These are phyloP conservation scores for Loripinus fragilis DNA, from an alignment of 2,888 invertebrate genomes.

Conservation along the genomic window DNA sequence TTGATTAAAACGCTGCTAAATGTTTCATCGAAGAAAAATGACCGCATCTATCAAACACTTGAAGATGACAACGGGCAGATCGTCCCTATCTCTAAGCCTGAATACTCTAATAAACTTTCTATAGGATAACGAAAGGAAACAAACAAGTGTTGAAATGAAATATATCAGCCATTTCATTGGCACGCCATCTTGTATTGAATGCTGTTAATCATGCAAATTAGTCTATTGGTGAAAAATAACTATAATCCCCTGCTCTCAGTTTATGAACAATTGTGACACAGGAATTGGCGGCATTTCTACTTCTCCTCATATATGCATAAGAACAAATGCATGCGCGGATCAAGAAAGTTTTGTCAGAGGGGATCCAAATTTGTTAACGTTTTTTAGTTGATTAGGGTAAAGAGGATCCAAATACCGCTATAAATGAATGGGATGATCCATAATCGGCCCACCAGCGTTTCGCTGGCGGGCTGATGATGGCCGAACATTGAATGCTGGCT, in stretches of 20 bases:
- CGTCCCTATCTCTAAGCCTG: slow-evolving; percentile 6
- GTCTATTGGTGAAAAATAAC: slow-evolving; percentile 10
- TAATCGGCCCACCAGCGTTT: too few species aligned
- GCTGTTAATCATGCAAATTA: slow-evolving; percentile 18
- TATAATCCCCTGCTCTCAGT: not conserved
- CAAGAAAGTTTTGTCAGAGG: too few species aligned
- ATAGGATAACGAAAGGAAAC: slow-evolving; percentile 5
- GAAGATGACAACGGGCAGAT: slow-evolving; percentile 6
- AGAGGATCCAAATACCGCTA: too few species aligned
- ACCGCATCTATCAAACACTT: slow-evolving; percentile 10
- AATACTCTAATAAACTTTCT: slow-evolving; percentile 10
- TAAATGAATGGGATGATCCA: too few species aligned
- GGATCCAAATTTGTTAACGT: too few species aligned
- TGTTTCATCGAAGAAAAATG: slow-evolving; percentile 7
- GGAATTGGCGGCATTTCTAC: too few species aligned
- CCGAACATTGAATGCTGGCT: too few species aligned
- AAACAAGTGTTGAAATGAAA: slow-evolving; percentile 17
- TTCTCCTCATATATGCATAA: too few species aligned
- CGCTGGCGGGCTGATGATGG: too few species aligned
- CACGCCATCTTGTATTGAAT: not conserved
- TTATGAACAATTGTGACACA: not conserved
- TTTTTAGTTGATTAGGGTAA: too few species aligned
- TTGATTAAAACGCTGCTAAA: not conserved
- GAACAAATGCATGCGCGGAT: too few species aligned
- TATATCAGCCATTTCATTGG: slow-evolving; percentile 6